Evolutionary conservation across 2,888 invertebrate species (phyloP).

Genomic region (Vandiemenella viatica): DNA sequence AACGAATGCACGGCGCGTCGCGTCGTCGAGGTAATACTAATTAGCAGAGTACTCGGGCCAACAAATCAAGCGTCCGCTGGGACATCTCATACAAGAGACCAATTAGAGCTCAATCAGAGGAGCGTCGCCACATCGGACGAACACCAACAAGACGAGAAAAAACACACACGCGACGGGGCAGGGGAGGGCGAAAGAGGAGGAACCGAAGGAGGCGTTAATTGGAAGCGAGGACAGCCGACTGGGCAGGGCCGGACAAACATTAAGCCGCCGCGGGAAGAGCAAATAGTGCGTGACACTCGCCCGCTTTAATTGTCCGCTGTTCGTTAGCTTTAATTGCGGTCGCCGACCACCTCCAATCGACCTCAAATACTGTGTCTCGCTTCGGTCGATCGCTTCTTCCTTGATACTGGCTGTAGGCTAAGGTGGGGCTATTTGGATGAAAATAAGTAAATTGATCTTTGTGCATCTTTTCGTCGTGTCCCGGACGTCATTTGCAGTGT

Average conservation of each 20-base stretch:
- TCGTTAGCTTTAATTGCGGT: background rate
- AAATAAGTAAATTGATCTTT: too few relatives aligned
- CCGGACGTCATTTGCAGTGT: too few relatives aligned
- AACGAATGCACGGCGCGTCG: background rate
- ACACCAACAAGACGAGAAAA: slow-evolving; percentile 3
- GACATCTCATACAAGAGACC: slow-evolving; percentile 14
- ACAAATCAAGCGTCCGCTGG: background rate
- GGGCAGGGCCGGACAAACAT: background rate
- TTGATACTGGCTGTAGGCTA: too few relatives aligned
- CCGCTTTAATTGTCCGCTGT: background rate
- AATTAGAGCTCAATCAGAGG: slow-evolving; percentile 17
- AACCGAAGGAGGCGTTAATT: slow-evolving; percentile 10
- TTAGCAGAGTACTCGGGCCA: background rate
- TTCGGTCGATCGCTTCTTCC: too few relatives aligned
- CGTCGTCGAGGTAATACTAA: background rate
- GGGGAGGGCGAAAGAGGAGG: slow-evolving; percentile 1
- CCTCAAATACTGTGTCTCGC: too few relatives aligned
- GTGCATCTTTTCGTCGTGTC: too few relatives aligned
- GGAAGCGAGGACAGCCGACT: slow-evolving; percentile 8
- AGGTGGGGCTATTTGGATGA: too few relatives aligned
- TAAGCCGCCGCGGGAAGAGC: background rate
- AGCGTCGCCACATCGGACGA: slow-evolving; percentile 6
- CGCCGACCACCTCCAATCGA: too few relatives aligned
- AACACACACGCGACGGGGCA: background rate
- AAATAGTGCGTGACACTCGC: slow-evolving; percentile 1